These are phyloP conservation scores for Opisthocomus hoazin DNA, from an alignment of 2,113 vertebrate genomes.

Conservation along the genomic window DNA sequence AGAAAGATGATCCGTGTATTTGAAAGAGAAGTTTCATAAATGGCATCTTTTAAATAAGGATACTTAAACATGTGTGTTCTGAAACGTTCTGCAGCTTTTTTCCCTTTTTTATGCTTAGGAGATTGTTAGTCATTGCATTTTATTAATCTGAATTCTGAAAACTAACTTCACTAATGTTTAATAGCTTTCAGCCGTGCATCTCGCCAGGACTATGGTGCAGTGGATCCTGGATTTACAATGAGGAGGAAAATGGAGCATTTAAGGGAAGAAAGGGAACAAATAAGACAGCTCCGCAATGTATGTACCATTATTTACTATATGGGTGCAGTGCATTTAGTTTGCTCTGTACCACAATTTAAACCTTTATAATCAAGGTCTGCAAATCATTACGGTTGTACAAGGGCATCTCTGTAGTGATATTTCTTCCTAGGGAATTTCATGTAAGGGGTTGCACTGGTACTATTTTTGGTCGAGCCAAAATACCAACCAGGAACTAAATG, in stretches of 20 bases:
- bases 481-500: not conserved
- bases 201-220: constrained; percentile 81
- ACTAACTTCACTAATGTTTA: not conserved
- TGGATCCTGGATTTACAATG: constrained; percentile 97
- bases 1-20: not conserved
- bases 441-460: not conserved
- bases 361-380: not conserved
- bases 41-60: not conserved
- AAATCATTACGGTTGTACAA: not conserved
- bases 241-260: constrained; percentile 98
- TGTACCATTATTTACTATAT: not conserved
- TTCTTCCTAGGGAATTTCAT: not conserved
- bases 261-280: constrained; percentile 94
- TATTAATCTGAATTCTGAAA: not conserved
- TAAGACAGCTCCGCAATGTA: constrained; percentile 88
- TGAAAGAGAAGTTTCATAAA: not conserved
- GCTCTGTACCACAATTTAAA: not conserved
- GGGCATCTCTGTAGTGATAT: not conserved
- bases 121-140: not conserved
- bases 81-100: not conserved
- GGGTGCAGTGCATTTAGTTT: not conserved
- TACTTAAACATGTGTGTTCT: not conserved
- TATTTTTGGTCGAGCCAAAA: not conserved
- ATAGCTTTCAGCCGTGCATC: constrained; percentile 86
- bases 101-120: not conserved